Evolutionary conservation across 2,113 vertebrate genomes (phyloP), one percentile per base, ranked within the genome.

Genomic region (Hippocampus zosterae): DNA sequence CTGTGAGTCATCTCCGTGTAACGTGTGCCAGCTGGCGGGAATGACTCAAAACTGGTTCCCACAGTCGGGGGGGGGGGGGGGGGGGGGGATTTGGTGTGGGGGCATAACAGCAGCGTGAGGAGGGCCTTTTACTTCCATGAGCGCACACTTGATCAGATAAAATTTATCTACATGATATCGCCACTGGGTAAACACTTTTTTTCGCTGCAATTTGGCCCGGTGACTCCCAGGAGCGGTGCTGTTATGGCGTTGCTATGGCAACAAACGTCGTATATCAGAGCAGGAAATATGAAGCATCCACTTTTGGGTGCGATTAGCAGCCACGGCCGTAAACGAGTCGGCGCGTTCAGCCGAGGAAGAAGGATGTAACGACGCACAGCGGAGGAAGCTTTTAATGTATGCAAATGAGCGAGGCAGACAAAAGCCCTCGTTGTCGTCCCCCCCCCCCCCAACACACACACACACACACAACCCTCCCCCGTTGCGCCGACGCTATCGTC

Each of bases 371-470:
- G 52, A 55, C 52, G 21, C 52, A 23, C 57, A 8, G 16, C 8
- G 57, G 57, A 33, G 57, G 29, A 33, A n/a, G 27, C 29, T 60
- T 60, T 60, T 33, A 60, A 60, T 60, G 57, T 60, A 60, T 60
- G 57, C 57, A 60, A 60, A 60, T 37, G 27, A 60, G 29, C 57
- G 6, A 37, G 29, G 27, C 57, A 60, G 57, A 60, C 57, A 60
- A 37, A 60, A 18, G 13, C 57, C 56, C 57, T 29, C 27, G 52
- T 60, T 59, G 57, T 59, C 6, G 7, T 11, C 9, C 21, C 53
- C 53, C 33, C 42, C 12, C 41, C 9, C 41, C 25, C 25, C 25
- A 27, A 27, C 25, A 27, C 25, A 27, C 25, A 42, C 29, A 29
- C 29, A 29, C 29, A 29, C 29, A 29, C n/a, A n/a, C 29, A 42